Base-by-base conservation (phyloP, 2,113 vertebrate genomes). In the Bujurquina vittata region DNA sequence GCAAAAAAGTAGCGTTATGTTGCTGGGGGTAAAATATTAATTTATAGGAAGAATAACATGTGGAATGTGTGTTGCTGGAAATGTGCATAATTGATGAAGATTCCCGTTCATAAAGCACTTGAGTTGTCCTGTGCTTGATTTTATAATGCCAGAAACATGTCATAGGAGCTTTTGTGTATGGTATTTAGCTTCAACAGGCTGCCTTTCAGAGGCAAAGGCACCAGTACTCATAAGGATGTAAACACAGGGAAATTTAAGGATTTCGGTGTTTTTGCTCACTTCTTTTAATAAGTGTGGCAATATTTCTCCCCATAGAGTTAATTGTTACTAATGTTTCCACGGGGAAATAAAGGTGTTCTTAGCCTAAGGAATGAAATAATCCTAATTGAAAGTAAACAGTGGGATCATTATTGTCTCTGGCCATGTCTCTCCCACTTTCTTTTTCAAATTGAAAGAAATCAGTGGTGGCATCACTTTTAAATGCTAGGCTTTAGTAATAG, bases 11-110 rank as follows among this genome's bases (percentile, higher is more conserved):
- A 26, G 76, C 79, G 67, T 67, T 61, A 18, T 17, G 46, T 23
- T 10, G 65, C 23, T 17, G 29, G 78, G 78, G 67, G 83, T 95
- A 62, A 94, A 95, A 95, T 94, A 95, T 95, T 95, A 91, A 95
- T 95, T 87, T 87, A 83, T 88, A 77, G 84, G 82, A 93, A 94
- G 87, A 76, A 72, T 93, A 94, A 92, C 91, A 90, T 91, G 93
- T 89, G 87, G 77, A 92, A 93, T 65, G 76, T 88, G 86, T 93
- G 88, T 92, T 91, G 72, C 87, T 72, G 72, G 87, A 93, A 87
- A 80, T 80, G 79, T 95, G 77, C 94, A 95, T 95, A 92, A 95
- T 95, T 92, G 79, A 96, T 95, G 80, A 87, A 56, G 69, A 60
- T 78, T 89, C 89, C 86, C 81, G 91, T 87, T 95, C 87, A 87